A percentile compares a stretch with the other conserved stretches of the same genome.
phyloP scores from a whole-genome alignment of 2,113 vertebrate species.

The Sceloporus undulatus region DNA sequence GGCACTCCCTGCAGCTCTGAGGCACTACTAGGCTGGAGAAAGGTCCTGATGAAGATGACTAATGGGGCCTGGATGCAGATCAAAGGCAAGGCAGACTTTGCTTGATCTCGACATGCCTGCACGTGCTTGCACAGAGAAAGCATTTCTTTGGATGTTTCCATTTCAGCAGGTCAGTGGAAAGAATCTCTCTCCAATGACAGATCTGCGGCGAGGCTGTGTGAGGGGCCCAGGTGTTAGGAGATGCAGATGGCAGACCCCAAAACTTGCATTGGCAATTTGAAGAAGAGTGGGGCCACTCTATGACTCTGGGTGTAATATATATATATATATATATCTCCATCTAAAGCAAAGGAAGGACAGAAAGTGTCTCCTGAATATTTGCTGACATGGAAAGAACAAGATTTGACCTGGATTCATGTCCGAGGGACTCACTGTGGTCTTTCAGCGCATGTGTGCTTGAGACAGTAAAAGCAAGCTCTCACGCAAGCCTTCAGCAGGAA shows the following conservation, averaged over 20 bases:
- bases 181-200: slow-evolving; percentile 8
- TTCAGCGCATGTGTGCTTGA: not conserved
- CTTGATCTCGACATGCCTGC: slow-evolving; percentile 34
- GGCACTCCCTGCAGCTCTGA: not conserved
- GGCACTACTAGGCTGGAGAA: slow-evolving; percentile 22
- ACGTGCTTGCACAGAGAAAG: slow-evolving; percentile 16
- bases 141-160: slow-evolving; percentile 32
- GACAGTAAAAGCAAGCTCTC: too few species aligned
- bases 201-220: not conserved
- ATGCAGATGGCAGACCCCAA: slow-evolving; percentile 1
- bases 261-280: not conserved
- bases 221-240: slow-evolving; percentile 5
- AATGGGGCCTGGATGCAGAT: slow-evolving; percentile 30
- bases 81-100: slow-evolving; percentile 35
- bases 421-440: not conserved
- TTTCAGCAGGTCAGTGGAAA: slow-evolving; percentile 39
- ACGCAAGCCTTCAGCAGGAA: not conserved
- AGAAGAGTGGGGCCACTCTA: not conserved
- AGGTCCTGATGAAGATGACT: slow-evolving; percentile 29
- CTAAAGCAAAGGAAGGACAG: not conserved
- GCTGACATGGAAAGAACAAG: not conserved
- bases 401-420: not conserved
- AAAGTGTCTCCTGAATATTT: not conserved
- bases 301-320: too few species aligned
- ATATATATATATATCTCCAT: too few species aligned